Conservation (phyloP, 2,113 vertebrate genomes). For the Anhinga anhinga region DNA sequence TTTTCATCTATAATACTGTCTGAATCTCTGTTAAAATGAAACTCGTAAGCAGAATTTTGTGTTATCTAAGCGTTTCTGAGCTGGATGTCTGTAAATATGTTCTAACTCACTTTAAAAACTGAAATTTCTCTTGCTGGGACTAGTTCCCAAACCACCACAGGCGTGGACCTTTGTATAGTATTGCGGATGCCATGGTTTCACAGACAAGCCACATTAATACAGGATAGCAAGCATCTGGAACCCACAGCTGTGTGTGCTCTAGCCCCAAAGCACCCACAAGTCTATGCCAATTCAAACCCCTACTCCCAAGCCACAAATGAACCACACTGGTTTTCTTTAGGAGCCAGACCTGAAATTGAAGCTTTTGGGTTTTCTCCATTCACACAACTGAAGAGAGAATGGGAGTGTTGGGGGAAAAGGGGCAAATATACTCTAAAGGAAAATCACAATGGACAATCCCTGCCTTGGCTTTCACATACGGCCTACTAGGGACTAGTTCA, state of each 20-base stretch:
- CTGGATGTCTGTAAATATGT: not conserved
- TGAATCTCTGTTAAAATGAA: not conserved
- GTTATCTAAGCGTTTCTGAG: not conserved
- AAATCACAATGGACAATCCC: not conserved
- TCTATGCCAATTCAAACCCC: conserved; percentile 70
- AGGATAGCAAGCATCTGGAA: conserved; percentile 74
- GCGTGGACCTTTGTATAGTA: conserved; percentile 64
- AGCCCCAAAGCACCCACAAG: conserved; percentile 74
- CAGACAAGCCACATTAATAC: conserved; percentile 78
- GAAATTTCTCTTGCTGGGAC: conserved; percentile 50
- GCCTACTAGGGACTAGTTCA: not conserved
- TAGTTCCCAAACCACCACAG: conserved; percentile 68
- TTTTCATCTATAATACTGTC: not conserved
- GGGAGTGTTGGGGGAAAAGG: not conserved
- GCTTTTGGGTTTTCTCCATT: conserved; percentile 54
- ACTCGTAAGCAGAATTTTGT: not conserved
- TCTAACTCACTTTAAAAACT: conserved; percentile 41
- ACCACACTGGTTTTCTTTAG: conserved; percentile 73
- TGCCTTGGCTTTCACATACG: not conserved
- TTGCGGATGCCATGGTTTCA: conserved; percentile 76
- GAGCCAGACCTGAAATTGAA: conserved; percentile 69
- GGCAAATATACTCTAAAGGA: not conserved
- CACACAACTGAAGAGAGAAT: conserved; percentile 17
- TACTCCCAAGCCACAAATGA: conserved; percentile 71
- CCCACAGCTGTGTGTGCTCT: conserved; percentile 72